These are phyloP conservation scores for Alauda arvensis DNA, from an alignment of 2,797 vertebrate genomes.

Conservation along the genomic window DNA sequence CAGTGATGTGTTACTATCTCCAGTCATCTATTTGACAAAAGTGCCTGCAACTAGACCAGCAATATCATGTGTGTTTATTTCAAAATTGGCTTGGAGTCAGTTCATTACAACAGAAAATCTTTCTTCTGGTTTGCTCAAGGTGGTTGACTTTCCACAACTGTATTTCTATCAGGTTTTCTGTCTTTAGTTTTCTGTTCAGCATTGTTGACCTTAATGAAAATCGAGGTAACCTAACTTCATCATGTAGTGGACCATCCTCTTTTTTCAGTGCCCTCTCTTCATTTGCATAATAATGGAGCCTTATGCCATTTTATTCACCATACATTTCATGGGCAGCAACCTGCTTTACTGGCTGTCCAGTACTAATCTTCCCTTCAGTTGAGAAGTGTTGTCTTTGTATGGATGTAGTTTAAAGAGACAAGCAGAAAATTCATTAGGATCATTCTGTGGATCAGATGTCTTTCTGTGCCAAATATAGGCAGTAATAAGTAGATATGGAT, in stretches of 20 bases:
- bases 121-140: not conserved
- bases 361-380: not conserved
- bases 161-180: not conserved
- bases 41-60: not conserved
- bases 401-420: not conserved
- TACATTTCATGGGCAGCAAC: not conserved
- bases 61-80: not conserved
- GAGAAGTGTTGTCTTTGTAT: not conserved
- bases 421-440: constrained; percentile 27
- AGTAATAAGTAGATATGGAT: not conserved
- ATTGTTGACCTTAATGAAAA: not conserved
- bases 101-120: not conserved
- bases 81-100: not conserved
- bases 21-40: not conserved
- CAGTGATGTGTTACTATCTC: not conserved
- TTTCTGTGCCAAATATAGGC: constrained; percentile 29
- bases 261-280: not conserved
- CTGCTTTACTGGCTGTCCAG: not conserved
- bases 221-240: not conserved
- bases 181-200: not conserved
- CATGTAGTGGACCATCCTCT: accelerated
- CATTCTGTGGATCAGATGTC: constrained; percentile 27
- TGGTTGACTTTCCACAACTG: not conserved
- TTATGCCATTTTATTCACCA: not conserved
- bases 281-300: not conserved